These are phyloP conservation scores for Polyommatus iphigenia DNA, from an alignment of 2,888 invertebrate species.

Conservation along the genomic window DNA sequence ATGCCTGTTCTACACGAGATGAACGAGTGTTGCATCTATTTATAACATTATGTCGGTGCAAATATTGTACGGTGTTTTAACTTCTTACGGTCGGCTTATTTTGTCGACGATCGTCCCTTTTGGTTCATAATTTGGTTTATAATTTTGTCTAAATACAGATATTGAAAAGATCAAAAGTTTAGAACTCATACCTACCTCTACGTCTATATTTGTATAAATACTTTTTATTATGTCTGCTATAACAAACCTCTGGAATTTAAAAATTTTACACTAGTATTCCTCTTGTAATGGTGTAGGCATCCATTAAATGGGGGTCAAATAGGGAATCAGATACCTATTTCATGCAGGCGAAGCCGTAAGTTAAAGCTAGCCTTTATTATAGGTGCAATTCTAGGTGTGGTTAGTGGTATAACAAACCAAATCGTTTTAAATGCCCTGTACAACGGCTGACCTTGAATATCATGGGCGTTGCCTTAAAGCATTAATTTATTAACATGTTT, in stretches of 20 bases:
- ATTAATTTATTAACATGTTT: conserved; percentile 27
- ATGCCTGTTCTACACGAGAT: conserved; percentile 63
- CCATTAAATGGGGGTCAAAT: background rate
- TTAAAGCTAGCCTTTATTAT: background rate
- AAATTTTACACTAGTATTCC: no score
- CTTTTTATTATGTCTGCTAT: no score
- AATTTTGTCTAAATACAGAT: no score
- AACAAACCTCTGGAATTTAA: no score
- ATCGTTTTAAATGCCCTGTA: conserved; percentile 50
- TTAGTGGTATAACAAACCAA: conserved; percentile 50
- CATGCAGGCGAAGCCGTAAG: background rate
- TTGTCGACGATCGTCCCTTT: background rate
- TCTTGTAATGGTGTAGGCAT: background rate
- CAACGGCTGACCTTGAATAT: conserved; percentile 52
- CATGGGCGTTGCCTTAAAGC: conserved; percentile 23
- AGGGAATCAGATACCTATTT: background rate
- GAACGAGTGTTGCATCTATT: conserved; percentile 68
- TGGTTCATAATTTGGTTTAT: background rate
- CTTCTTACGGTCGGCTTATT: background rate
- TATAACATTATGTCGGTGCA: conserved; percentile 51
- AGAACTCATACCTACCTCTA: no score
- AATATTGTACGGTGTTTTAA: background rate
- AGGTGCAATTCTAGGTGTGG: conserved; percentile 58
- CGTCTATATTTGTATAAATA: no score
- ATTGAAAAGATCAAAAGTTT: no score